phyloP scores from a whole-genome alignment of 2,113 vertebrate species.

The Callorhinus ursinus region DNA sequence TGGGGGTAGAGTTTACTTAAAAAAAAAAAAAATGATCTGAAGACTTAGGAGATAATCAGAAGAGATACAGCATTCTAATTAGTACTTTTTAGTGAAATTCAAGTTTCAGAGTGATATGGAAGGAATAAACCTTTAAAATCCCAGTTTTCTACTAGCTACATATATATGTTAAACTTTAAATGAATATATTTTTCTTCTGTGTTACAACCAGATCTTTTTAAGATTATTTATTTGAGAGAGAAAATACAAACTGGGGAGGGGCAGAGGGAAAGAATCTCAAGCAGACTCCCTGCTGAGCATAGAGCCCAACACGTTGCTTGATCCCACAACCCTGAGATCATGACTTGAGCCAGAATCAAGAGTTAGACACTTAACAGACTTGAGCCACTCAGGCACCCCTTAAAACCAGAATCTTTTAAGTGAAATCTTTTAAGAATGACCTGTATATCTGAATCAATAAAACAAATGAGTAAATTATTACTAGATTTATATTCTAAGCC shows the following conservation, averaged over 20 bases:
- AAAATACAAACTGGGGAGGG: not conserved
- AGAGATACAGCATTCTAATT: not conserved
- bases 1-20: not conserved
- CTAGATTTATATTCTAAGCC: not conserved
- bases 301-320: not conserved
- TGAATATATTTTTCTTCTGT: not conserved
- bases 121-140: not conserved
- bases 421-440: constrained; percentile 19
- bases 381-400: not conserved
- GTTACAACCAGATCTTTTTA: constrained; percentile 8
- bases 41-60: not conserved
- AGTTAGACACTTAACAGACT: not conserved
- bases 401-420: not conserved
- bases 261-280: not conserved
- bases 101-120: not conserved
- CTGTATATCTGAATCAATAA: not conserved
- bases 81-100: not conserved
- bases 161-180: constrained; percentile 25
- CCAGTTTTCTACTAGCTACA: not conserved
- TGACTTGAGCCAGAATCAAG: not conserved
- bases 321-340: not conserved
- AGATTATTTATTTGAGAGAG: not conserved
- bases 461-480: not conserved
- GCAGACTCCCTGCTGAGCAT: not conserved
- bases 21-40: not conserved